phyloP scores from a whole-genome alignment of 2,113 vertebrate species.

The Oreamnos americanus region DNA sequence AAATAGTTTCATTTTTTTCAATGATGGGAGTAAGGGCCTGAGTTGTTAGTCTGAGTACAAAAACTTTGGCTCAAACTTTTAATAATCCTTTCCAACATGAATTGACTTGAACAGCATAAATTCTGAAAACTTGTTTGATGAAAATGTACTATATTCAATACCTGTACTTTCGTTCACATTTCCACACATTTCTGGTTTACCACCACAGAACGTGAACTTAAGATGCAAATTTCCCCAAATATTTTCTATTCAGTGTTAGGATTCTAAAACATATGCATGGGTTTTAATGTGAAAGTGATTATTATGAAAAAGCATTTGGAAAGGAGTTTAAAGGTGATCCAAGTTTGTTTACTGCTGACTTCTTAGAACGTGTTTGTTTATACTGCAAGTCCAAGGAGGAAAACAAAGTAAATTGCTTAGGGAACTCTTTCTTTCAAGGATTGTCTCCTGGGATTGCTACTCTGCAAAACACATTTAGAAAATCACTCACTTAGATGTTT shows the following conservation, averaged over 20 bases:
- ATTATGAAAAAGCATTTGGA: not conserved
- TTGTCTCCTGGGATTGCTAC: not conserved
- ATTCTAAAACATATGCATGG: not conserved
- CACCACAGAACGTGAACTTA: not conserved
- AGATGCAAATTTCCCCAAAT: not conserved
- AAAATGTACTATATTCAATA: not conserved
- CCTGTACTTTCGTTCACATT: not conserved
- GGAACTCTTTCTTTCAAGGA: not conserved
- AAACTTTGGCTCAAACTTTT: not conserved
- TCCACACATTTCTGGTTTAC: not conserved
- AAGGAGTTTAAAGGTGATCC: not conserved
- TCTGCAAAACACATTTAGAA: not conserved
- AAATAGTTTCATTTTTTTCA: not conserved
- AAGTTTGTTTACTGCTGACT: not conserved
- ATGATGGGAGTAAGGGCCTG: not conserved
- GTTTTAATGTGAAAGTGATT: not conserved
- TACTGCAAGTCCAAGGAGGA: not conserved
- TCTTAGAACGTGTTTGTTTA: not conserved
- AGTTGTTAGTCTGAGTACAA: not conserved
- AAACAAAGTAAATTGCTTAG: constrained; percentile 12
- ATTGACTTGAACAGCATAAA: not conserved
- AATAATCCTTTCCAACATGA: not conserved
- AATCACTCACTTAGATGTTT: not conserved
- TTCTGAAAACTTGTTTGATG: not conserved
- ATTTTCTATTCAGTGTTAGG: not conserved